Evolutionary conservation across 2,797 vertebrate genomes (phyloP).

Genomic region (Paedocypris micromegethes): DNA sequence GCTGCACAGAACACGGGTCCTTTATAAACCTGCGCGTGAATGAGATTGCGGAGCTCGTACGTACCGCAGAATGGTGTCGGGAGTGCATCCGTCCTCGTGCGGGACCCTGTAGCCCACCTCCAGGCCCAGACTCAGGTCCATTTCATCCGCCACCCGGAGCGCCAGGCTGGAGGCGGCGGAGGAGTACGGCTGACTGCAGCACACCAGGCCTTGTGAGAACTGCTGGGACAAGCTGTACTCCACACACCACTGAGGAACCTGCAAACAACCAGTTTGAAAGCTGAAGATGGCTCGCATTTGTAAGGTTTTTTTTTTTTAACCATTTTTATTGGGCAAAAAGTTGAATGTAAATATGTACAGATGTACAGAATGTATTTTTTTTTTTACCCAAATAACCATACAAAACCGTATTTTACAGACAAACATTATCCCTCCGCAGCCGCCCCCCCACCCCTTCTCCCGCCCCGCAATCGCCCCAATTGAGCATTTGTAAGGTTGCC

Average conservation of each 20-base stretch:
- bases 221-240: conserved; percentile 83
- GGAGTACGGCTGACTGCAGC: conserved; percentile 81
- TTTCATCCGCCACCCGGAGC: conserved; percentile 87
- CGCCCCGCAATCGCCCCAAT: too few relatives aligned
- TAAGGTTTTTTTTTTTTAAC: too few relatives aligned
- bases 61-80: conserved; percentile 87
- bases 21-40: too few relatives aligned
- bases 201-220: conserved; percentile 80
- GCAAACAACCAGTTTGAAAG: conserved; percentile 20
- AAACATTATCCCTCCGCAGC: too few relatives aligned
- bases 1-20: conserved; percentile 54
- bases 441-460: too few relatives aligned
- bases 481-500: too few relatives aligned
- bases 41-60: conserved; percentile 39
- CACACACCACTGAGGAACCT: conserved; percentile 97
- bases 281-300: too few relatives aligned
- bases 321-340: too few relatives aligned
- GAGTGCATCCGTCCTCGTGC: conserved; percentile 86
- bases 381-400: too few relatives aligned
- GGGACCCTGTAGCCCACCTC: conserved; percentile 90
- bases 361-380: too few relatives aligned
- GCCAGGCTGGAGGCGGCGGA: conserved; percentile 83
- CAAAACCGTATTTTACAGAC: too few relatives aligned
- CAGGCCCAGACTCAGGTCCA: conserved; percentile 92
- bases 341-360: too few relatives aligned